Base-by-base conservation (phyloP, 1,140 invertebrate species). In the Brachionus plicatilis region DNA sequence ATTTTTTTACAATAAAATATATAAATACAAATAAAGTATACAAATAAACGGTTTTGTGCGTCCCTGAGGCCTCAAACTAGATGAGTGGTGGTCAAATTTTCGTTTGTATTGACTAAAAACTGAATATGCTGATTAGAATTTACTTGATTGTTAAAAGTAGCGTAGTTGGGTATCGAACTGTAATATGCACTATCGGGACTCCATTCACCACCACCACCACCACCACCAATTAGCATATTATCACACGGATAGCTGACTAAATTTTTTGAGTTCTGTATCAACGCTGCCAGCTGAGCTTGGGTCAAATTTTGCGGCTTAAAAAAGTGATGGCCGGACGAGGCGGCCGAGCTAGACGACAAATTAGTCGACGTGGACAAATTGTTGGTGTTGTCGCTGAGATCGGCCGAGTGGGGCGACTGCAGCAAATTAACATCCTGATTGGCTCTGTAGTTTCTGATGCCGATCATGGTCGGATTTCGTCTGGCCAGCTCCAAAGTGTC, bases 141-240 rank as follows among this genome's bases (percentile, higher is more conserved):
- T 8, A 43, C 3, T 41, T 72, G 29, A 72, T 72, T 76, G 24
- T 45, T 24, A 33, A 50, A 76, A 76, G 43, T 76, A 33, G 72
- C 41, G 24, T 82, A 82, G 43, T 82, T 82, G 20, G 79, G 79
- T 65, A 82, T 82, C 45, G 79, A 82, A 82, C 79, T 82, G 17
- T 82, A 82, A 41, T 82, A 82, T 12, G 79, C 79, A 41, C 37
- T 45, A 29, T 82, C 79, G 2, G 79, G 79, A 65, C 79, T 82
- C 79, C 79, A 82, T 68, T 60, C 53, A 45, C 79, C 79, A 60
- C 33, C 29, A 56, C 1, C 27, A 56, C 1, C 27, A 29, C 27
- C 53, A 45, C 78, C 78, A 60, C 33, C 33, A 60, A 27, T 50
- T 11, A 24, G 6, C 17, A 50, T 17, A 27, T 45, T 75, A 75